Evolutionary conservation across 2,797 vertebrate genomes (phyloP).

Genomic region (Lacerta agilis): DNA sequence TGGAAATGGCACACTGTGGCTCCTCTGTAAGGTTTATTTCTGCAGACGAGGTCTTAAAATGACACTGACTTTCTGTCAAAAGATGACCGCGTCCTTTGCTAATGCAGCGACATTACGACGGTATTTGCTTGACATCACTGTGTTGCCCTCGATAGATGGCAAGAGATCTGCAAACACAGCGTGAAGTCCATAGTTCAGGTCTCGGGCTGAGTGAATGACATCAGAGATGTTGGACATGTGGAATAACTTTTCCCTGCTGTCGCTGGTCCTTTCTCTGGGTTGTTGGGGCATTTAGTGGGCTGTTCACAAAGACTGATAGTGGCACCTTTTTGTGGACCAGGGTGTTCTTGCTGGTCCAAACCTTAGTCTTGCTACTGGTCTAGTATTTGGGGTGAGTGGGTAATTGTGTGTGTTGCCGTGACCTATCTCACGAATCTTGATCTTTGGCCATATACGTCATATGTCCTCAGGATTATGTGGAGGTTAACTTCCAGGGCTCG

Average conservation of each 20-base stretch:
- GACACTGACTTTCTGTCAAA: background rate
- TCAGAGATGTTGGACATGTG: conserved; percentile 22
- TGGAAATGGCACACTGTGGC: background rate
- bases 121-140: background rate
- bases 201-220: background rate
- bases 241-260: background rate
- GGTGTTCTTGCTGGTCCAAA: conserved; percentile 10
- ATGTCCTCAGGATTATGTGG: conserved; percentile 3
- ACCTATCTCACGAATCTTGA: background rate
- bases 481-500: background rate
- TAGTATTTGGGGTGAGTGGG: background rate
- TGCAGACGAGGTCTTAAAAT: background rate
- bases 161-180: background rate
- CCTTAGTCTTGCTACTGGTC: background rate
- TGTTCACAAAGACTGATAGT: background rate
- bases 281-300: background rate
- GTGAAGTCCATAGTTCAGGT: conserved; percentile 29
- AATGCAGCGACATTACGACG: background rate
- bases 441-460: background rate
- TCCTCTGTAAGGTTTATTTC: background rate
- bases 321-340: background rate
- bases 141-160: background rate
- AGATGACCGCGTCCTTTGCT: background rate
- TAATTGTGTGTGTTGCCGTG: background rate
- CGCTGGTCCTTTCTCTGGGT: background rate